Base-by-base conservation (phyloP, 2,113 vertebrate genomes). In the Tenrec ecaudatus region DNA sequence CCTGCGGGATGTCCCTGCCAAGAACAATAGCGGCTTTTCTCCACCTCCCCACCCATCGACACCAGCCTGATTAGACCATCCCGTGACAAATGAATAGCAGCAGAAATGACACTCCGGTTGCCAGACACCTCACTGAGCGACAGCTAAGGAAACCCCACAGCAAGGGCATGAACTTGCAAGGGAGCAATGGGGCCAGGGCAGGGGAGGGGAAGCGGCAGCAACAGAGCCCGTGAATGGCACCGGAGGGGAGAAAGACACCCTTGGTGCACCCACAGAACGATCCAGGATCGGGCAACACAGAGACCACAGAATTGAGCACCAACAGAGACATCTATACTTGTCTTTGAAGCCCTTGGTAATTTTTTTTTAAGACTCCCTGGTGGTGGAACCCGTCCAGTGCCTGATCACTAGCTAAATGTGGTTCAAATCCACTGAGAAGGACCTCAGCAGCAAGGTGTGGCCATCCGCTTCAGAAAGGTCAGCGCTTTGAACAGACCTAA, bases 21-120 rank as follows among this genome's bases (percentile, higher is more conserved):
- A 95, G 95, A 96, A 98, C 97, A 98, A 97, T 87, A 94, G 95
- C 85, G 89, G 36, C 92, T 91, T 91, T 96, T 95, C 95, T 98
- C 95, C 95, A 95, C 15, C 43, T 88, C 88, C 47, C 95, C 95
- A 3, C 86, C 96, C 92, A 85, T 92, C 75, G 71, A 66, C 93
- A 80, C 60, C 17, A 58, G 58, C 94, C 95, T 96, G 86, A 94
- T 91, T 90, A 88, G 95, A 88, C 40, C 88, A 64, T 27, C 25
- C 10, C 73, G 20, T 88, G 94, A 97, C 93, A 92, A 82, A 86
- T 62, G 90, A 94, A 68, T 0, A 20, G 88, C 90, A 82, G 68
- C 58, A 53, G 73, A 75, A 53, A 60, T 17, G 66, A 77, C 66
- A 92, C 85, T 92, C 71, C 87, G 90, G 77, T 88, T 66, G 94